Percentiles rank a stretch among this genome's conserved stretches.
These are phyloP conservation scores for Cosmorhoe ocellata DNA, from an alignment of 2,888 invertebrate genomes.

Conservation along the genomic window DNA sequence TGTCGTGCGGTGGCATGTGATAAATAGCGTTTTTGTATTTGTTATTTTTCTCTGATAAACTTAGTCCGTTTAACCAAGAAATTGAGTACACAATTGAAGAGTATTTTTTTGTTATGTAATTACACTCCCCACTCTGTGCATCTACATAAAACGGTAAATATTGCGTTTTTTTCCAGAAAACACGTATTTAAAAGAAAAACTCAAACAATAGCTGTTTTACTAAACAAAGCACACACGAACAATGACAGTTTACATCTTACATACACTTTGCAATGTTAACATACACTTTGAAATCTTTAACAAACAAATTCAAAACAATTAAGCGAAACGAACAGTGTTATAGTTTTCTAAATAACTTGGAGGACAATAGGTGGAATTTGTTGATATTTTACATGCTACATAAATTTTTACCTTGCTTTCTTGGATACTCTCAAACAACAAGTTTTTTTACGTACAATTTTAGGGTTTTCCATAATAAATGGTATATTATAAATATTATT, in stretches of 20 bases:
- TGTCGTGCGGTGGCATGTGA: too few species aligned
- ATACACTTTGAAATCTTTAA: constrained; percentile 55
- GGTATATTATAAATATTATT: too few species aligned
- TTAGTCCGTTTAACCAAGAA: too few species aligned
- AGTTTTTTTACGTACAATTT: background rate
- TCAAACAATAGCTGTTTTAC: constrained; percentile 57
- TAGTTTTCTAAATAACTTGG: constrained; percentile 65
- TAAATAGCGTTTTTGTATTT: too few species aligned
- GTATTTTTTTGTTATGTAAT: too few species aligned
- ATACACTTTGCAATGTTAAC: constrained; percentile 52
- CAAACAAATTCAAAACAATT: constrained; percentile 59
- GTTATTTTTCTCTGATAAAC: too few species aligned
- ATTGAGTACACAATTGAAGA: too few species aligned
- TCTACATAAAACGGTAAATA: constrained; percentile 10
- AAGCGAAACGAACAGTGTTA: constrained; percentile 40
- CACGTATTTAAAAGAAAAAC: constrained; percentile 38
- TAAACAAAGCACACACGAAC: constrained; percentile 60
- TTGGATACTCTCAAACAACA: constrained; percentile 21
- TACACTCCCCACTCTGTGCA: background rate
- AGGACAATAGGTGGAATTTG: constrained; percentile 57
- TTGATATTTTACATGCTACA: constrained; percentile 36
- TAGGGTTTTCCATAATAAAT: too few species aligned
- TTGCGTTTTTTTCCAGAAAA: constrained; percentile 25
- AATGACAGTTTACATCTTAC: constrained; percentile 76
- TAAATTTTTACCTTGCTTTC: background rate